A percentile compares a stretch with the other conserved stretches of the same genome.
Conservation (phyloP, 2,797 vertebrate genomes). For the Spinus pinus region DNA sequence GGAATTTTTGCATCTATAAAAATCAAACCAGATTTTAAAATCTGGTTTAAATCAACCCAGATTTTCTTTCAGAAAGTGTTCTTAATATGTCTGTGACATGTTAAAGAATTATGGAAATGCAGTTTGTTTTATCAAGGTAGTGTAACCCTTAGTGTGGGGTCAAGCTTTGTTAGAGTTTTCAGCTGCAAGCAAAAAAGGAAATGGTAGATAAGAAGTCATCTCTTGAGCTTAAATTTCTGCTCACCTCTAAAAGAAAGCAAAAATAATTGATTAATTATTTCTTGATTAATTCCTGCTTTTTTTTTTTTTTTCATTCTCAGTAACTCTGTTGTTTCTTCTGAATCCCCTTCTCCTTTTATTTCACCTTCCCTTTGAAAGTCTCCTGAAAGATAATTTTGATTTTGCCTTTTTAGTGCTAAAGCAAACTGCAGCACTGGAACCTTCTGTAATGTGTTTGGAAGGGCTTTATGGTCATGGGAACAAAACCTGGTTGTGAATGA, state of each 20-base stretch:
- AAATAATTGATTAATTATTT: neutral
- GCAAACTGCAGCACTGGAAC: neutral
- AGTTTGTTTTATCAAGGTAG: neutral
- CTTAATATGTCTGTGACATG: neutral
- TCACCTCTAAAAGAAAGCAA: neutral
- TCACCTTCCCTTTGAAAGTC: neutral
- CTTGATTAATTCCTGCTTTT: neutral
- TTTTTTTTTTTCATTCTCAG: neutral
- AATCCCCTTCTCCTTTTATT: neutral
- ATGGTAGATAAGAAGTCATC: neutral
- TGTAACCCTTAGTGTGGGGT: neutral
- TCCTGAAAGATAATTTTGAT: neutral
- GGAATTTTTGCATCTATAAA: neutral
- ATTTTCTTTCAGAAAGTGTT: neutral
- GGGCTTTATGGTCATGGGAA: neutral
- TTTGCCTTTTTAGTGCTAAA: neutral
- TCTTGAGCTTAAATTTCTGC: neutral
- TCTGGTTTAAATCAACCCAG: neutral
- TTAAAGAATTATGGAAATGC: neutral
- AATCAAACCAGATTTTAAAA: neutral
- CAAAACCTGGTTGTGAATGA: neutral
- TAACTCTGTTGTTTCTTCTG: neutral
- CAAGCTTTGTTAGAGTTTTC: neutral
- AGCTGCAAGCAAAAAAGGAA: neutral
- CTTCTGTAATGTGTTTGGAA: neutral